Conservation (phyloP, 2,888 invertebrate genomes). For the Pecten maximus region DNA sequence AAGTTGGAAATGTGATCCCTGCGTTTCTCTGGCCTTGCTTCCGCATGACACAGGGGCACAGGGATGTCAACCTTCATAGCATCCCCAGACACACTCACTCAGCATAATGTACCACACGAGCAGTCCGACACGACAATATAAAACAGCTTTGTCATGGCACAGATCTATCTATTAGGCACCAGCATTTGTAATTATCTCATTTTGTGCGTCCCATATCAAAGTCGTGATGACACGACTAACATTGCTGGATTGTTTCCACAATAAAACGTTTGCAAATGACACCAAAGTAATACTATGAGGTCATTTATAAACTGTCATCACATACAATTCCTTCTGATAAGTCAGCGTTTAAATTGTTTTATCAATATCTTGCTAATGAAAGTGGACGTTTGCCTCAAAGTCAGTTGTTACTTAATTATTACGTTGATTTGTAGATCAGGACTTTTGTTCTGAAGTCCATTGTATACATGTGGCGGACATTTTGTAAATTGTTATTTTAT, state of each 20-base stretch:
- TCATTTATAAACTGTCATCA: not conserved
- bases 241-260: not conserved
- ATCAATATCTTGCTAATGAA: not conserved
- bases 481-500: not conserved
- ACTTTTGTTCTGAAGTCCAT: not conserved
- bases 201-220: not conserved
- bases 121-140: not conserved
- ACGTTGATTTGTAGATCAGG: not conserved
- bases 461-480: not conserved
- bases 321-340: not conserved
- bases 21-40: not conserved
- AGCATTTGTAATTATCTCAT: conserved; percentile 2
- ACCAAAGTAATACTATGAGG: not conserved
- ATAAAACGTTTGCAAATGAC: not conserved
- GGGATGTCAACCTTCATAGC: conserved; percentile 26
- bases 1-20: not conserved
- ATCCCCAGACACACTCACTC: conserved; percentile 6
- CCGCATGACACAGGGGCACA: not conserved
- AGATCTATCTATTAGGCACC: not conserved
- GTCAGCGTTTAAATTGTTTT: not conserved
- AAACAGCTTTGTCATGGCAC: not conserved
- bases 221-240: not conserved
- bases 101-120: not conserved
- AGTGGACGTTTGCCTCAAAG: not conserved
- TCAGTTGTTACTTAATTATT: not conserved